Evolutionary conservation across 2,797 vertebrate genomes (phyloP).

Genomic region (Microctenopoma stevenorrisi): DNA sequence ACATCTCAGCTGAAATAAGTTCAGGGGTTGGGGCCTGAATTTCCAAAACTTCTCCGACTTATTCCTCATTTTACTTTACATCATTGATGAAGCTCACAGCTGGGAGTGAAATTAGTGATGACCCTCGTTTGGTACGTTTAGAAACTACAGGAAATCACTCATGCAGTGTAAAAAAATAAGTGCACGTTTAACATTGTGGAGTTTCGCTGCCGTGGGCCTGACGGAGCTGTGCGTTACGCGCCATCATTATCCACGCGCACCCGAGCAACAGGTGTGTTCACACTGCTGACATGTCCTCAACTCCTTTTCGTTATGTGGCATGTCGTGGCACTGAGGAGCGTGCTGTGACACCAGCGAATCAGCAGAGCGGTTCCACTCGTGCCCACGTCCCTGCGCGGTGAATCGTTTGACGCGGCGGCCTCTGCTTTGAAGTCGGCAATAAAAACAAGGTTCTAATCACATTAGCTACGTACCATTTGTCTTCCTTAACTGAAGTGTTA

Average conservation of each 20-base stretch:
- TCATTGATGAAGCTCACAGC: neutral
- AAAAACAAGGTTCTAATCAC: constrained; percentile 70
- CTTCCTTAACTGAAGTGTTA: constrained; percentile 74
- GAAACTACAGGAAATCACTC: no score
- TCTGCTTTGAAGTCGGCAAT: constrained; percentile 77
- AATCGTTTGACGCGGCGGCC: constrained; percentile 63
- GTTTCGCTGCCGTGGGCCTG: neutral
- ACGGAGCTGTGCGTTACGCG: neutral
- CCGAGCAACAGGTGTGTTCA: neutral
- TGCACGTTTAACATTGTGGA: no score
- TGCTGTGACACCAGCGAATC: neutral
- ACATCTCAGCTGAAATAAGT: neutral
- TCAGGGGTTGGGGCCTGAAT: neutral
- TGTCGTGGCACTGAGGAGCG: neutral
- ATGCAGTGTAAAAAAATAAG: no score
- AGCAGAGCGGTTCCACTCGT: constrained; percentile 1
- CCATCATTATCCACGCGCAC: neutral
- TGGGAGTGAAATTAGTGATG: no score
- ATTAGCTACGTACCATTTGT: constrained; percentile 78
- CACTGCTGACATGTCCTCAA: neutral
- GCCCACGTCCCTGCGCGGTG: constrained; percentile 40
- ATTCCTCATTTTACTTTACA: neutral
- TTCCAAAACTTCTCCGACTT: neutral
- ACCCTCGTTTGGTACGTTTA: no score
- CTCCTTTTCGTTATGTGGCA: neutral